A percentile compares a stretch with the other conserved stretches of the same genome.
These are phyloP conservation scores for Micrasema minimum DNA, from an alignment of 1,140 invertebrate species.

Conservation along the genomic window DNA sequence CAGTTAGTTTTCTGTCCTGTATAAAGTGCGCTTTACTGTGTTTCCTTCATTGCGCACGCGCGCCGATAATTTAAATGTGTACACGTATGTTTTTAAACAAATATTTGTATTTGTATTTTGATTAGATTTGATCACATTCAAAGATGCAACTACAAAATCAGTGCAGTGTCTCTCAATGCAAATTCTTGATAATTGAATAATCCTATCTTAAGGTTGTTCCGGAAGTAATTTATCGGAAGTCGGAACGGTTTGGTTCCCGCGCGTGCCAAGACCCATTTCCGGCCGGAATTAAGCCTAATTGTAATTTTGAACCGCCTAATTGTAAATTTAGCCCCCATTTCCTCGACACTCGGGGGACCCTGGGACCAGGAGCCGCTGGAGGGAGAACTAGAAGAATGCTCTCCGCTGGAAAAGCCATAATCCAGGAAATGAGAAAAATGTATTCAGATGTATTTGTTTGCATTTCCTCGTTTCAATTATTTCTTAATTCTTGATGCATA, in stretches of 20 bases:
- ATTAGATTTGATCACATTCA: too few species aligned
- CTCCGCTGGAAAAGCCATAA: neutral
- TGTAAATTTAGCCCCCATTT: constrained; percentile 42
- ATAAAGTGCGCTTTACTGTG: too few species aligned
- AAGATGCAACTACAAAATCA: neutral
- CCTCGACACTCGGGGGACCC: constrained; percentile 28
- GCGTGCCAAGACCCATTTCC: constrained; percentile 31
- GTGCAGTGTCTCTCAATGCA: constrained; percentile 5
- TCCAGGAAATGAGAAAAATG: neutral
- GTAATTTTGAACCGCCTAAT: constrained; percentile 47
- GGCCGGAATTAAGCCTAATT: constrained; percentile 47
- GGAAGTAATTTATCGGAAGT: constrained; percentile 45
- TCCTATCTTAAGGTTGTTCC: constrained; percentile 41
- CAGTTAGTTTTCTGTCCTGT: too few species aligned
- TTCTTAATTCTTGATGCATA: too few species aligned
- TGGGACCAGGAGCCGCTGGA: neutral
- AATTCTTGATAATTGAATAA: constrained; percentile 34
- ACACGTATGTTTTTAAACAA: too few species aligned
- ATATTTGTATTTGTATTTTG: too few species aligned
- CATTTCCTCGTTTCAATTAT: too few species aligned
- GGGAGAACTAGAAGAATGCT: too few species aligned
- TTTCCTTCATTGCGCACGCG: too few species aligned
- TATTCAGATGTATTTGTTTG: too few species aligned
- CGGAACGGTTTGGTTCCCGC: constrained; percentile 23
- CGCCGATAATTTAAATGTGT: too few species aligned